These are phyloP conservation scores for Zaprionus camerounensis DNA, from an alignment of 1,140 invertebrate species.

Conservation along the genomic window DNA sequence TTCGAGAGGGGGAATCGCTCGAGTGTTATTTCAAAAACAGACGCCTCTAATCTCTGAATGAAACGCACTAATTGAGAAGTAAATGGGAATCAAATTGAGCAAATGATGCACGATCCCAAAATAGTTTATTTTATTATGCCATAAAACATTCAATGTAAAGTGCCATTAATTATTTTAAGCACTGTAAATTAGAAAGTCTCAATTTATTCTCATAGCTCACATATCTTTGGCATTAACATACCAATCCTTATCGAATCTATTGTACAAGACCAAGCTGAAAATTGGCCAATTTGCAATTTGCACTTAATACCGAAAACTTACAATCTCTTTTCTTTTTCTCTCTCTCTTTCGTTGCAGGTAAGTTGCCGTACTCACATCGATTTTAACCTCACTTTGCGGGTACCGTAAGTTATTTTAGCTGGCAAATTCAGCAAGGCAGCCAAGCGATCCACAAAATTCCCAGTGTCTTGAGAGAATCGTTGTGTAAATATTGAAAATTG, in stretches of 20 bases:
- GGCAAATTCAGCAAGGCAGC: slow-evolving; percentile 44
- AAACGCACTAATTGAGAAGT: slow-evolving; percentile 10
- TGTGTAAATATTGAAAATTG: slow-evolving; percentile 61
- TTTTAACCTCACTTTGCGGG: slow-evolving; percentile 25
- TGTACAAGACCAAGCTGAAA: slow-evolving; percentile 37
- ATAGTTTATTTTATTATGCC: background rate
- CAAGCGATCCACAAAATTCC: slow-evolving; percentile 30
- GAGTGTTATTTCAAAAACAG: slow-evolving; percentile 16
- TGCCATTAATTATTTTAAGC: background rate
- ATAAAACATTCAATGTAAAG: background rate
- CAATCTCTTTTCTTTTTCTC: slow-evolving; percentile 34
- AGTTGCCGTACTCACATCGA: slow-evolving; percentile 44
- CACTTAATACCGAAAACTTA: slow-evolving; percentile 39
- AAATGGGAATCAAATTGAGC: background rate
- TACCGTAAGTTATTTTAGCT: slow-evolving; percentile 52
- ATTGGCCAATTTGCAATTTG: slow-evolving; percentile 24
- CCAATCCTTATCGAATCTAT: slow-evolving; percentile 32
- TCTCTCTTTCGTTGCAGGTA: slow-evolving; percentile 62
- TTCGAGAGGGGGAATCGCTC: background rate
- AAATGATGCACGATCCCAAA: background rate
- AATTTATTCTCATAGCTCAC: slow-evolving; percentile 12
- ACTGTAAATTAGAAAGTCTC: slow-evolving; percentile 1
- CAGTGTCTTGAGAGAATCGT: slow-evolving; percentile 33
- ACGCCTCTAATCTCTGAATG: slow-evolving; percentile 5
- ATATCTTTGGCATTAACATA: slow-evolving; percentile 17